Percentiles rank a stretch among this genome's conserved stretches.
These are phyloP conservation scores for Hybognathus amarus DNA, from an alignment of 2,797 vertebrate species.

Conservation along the genomic window DNA sequence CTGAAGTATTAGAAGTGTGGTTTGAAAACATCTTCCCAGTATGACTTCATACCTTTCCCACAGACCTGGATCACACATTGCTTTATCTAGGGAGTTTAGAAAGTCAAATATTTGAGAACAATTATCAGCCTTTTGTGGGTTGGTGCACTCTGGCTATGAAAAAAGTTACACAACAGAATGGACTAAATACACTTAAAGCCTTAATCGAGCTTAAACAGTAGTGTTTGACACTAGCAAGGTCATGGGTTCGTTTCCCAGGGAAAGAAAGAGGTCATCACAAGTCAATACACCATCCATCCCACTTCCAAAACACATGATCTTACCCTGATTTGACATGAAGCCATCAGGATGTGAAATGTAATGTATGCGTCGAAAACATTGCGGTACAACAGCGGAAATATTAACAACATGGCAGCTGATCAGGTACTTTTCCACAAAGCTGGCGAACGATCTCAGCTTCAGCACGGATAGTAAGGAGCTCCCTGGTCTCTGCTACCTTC, in stretches of 20 bases:
- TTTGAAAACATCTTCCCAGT: not conserved
- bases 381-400: too few relatives aligned
- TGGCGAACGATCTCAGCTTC: too few relatives aligned
- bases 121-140: not conserved
- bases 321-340: not conserved
- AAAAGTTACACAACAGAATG: not conserved
- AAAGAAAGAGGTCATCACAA: not conserved
- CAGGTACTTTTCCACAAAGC: too few relatives aligned
- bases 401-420: too few relatives aligned
- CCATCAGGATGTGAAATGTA: too few relatives aligned
- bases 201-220: not conserved
- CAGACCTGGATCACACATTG: not conserved
- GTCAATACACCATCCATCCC: not conserved
- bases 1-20: not conserved
- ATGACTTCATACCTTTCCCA: not conserved
- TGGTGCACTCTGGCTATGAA: not conserved
- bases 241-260: not conserved
- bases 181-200: constrained; percentile 14
- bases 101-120: constrained; percentile 27
- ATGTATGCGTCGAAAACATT: too few relatives aligned
- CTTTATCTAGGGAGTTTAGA: constrained; percentile 1
- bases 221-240: not conserved
- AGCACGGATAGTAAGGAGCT: too few relatives aligned
- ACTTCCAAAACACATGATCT: not conserved
- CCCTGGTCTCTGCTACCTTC: too few relatives aligned